phyloP scores from a whole-genome alignment of 2,888 invertebrate species.

The Volucella zonaria region DNA sequence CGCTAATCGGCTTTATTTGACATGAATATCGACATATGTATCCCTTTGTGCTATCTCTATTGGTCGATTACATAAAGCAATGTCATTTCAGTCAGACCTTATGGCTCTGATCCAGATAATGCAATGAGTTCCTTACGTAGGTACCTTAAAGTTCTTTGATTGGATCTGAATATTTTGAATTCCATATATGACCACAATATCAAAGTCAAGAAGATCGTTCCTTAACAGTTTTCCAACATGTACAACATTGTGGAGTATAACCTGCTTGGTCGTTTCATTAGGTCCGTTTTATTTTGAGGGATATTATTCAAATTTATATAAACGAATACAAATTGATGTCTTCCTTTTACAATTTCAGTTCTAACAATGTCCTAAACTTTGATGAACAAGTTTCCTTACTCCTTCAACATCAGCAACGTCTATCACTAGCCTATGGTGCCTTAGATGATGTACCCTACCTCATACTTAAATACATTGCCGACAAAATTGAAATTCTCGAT shows the following conservation, averaged over 20 bases:
- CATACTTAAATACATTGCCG: slow-evolving; percentile 85
- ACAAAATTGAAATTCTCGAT: slow-evolving; percentile 85
- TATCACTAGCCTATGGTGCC: slow-evolving; percentile 86
- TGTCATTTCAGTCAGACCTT: no score
- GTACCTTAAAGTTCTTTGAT: no score
- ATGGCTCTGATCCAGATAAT: no score
- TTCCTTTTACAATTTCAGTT: slow-evolving; percentile 29
- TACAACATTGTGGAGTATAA: neutral
- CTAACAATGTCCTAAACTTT: neutral
- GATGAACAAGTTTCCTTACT: slow-evolving; percentile 53
- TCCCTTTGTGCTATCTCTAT: no score
- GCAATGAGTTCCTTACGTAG: no score
- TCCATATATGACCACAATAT: no score
- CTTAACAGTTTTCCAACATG: neutral
- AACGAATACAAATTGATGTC: neutral
- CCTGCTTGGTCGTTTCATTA: neutral
- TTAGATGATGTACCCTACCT: slow-evolving; percentile 85
- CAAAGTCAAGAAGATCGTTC: neutral
- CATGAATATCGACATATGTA: no score
- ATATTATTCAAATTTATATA: no score
- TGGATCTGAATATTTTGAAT: no score
- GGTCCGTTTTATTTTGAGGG: slow-evolving; percentile 1
- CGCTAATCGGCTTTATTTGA: no score
- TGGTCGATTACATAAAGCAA: no score
- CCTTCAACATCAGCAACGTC: slow-evolving; percentile 52